These are phyloP conservation scores for Gallinago stenura DNA, from an alignment of 2,797 vertebrate species.

Conservation along the genomic window DNA sequence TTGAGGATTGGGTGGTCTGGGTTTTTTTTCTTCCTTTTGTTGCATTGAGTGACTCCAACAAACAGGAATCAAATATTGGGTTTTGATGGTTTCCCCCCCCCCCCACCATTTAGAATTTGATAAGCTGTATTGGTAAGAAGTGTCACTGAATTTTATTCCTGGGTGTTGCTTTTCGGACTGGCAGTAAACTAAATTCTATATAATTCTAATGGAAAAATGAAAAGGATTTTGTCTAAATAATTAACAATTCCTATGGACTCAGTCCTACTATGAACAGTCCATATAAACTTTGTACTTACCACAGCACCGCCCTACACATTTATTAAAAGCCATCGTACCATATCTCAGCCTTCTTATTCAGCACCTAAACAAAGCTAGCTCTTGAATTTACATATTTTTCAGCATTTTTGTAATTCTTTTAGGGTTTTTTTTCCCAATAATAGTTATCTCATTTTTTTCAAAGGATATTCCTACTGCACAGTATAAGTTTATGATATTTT, in stretches of 20 bases:
- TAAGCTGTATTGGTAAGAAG: background rate
- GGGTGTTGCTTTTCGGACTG: background rate
- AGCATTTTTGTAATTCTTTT: background rate
- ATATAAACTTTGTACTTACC: background rate
- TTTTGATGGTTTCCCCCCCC: fast-evolving
- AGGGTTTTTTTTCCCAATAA: background rate
- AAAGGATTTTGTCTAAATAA: background rate
- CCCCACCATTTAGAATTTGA: background rate
- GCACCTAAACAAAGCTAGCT: background rate
- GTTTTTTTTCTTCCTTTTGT: fast-evolving
- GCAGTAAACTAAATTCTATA: background rate
- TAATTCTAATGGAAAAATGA: background rate
- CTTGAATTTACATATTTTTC: background rate
- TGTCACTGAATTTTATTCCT: background rate
- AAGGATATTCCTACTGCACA: background rate
- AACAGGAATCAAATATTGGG: fast-evolving
- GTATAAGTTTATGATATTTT: background rate
- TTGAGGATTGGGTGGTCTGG: background rate
- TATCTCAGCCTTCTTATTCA: background rate
- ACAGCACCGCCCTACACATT: background rate
- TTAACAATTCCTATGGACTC: background rate
- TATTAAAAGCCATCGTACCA: background rate
- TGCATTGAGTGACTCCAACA: background rate
- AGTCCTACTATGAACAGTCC: background rate
- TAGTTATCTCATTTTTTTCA: background rate